phyloP scores from a whole-genome alignment of 53 echinoderm and acorn worm genomes.

The Astropecten irregularis region DNA sequence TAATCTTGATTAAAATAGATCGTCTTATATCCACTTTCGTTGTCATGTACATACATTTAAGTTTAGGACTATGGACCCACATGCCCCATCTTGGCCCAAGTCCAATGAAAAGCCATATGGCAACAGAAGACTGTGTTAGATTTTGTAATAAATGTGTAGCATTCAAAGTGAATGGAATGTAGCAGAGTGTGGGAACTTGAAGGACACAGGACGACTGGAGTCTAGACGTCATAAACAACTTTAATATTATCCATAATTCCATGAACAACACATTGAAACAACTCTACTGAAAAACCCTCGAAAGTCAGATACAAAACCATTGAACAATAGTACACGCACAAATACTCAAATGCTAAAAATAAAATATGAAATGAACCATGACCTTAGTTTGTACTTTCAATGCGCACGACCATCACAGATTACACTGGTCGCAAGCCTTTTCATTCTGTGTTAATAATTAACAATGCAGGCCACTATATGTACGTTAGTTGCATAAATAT shows the following conservation, averaged over 20 bases:
- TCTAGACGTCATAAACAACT: not conserved
- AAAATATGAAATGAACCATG: not conserved
- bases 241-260: not conserved
- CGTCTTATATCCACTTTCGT: no score
- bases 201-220: no score
- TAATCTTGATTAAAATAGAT: no score
- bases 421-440: not conserved
- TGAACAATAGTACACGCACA: not conserved
- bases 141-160: no score
- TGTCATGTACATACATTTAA: no score
- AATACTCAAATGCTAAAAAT: not conserved
- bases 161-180: no score
- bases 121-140: no score
- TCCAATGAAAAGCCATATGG: no score
- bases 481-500: not conserved
- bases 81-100: no score
- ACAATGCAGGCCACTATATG: not conserved
- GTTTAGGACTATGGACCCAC: no score
- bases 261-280: not conserved
- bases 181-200: no score
- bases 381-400: not conserved
- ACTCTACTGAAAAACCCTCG: not conserved
- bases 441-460: conserved; percentile 30
- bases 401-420: no score
- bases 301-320: not conserved